These are phyloP conservation scores for Podarcis raffonei DNA, from an alignment of 2,113 vertebrate species.

Conservation along the genomic window DNA sequence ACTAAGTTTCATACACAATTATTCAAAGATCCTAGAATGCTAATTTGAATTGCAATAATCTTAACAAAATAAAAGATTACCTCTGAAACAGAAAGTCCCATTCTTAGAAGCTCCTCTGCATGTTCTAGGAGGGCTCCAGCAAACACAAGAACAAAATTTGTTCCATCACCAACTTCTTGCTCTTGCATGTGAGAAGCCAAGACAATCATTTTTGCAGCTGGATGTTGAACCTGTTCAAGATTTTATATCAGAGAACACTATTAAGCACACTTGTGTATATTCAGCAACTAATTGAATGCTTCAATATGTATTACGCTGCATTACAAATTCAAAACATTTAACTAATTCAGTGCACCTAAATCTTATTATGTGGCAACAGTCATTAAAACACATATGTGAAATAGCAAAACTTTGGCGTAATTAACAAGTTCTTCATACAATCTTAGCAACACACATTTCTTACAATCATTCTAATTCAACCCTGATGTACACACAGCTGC, in stretches of 20 bases:
- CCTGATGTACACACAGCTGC: not conserved
- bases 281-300: not conserved
- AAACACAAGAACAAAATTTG: constrained; percentile 98
- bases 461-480: not conserved
- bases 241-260: not conserved
- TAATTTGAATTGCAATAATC: not conserved
- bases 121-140: constrained; percentile 92
- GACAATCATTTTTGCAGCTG: constrained; percentile 97
- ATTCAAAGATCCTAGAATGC: not conserved
- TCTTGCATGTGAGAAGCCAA: constrained; percentile 99
- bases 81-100: constrained; percentile 96
- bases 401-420: not conserved
- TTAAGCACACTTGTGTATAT: not conserved
- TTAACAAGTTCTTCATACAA: no score
- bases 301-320: not conserved
- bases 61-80: constrained; percentile 64
- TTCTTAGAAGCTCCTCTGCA: constrained; percentile 93
- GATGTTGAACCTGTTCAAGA: constrained; percentile 90
- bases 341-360: not conserved
- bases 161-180: constrained; percentile 96
- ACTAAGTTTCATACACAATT: not conserved
- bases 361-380: not conserved
- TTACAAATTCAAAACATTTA: not conserved
- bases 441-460: not conserved
- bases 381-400: not conserved